phyloP scores from a whole-genome alignment of 2,113 vertebrate genomes.

The Lanius collurio region DNA sequence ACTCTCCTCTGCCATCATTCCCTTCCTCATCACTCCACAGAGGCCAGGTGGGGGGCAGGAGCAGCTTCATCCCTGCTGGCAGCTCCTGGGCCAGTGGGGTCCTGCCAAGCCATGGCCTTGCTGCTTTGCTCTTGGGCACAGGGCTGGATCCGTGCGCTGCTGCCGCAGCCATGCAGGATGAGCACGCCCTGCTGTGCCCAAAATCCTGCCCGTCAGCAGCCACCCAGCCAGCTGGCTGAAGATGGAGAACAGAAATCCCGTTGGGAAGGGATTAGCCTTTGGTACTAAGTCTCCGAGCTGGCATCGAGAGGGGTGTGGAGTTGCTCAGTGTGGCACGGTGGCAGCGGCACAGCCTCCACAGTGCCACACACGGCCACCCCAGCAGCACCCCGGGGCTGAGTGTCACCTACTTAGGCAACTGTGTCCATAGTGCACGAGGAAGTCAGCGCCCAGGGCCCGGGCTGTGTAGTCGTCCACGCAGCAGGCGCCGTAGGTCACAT shows the following conservation, averaged over 20 bases:
- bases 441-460: slow-evolving; percentile 91
- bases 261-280: neutral
- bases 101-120: neutral
- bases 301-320: accelerated
- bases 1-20: neutral
- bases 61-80: neutral
- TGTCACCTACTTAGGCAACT: slow-evolving; percentile 89
- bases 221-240: neutral
- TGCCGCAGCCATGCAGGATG: neutral
- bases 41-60: accelerated
- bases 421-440: slow-evolving; percentile 98
- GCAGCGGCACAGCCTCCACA: neutral
- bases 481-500: slow-evolving; percentile 97
- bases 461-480: slow-evolving; percentile 97
- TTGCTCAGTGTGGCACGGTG: accelerated
- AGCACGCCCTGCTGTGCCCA: neutral
- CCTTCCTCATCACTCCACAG: neutral
- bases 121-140: neutral
- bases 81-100: accelerated
- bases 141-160: accelerated
- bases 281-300: neutral
- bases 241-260: neutral
- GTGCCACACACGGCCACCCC: neutral
- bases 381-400: neutral
- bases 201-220: neutral